These are phyloP conservation scores for Myotis brandtii DNA, from an alignment of 2,113 vertebrate genomes.

Conservation along the genomic window DNA sequence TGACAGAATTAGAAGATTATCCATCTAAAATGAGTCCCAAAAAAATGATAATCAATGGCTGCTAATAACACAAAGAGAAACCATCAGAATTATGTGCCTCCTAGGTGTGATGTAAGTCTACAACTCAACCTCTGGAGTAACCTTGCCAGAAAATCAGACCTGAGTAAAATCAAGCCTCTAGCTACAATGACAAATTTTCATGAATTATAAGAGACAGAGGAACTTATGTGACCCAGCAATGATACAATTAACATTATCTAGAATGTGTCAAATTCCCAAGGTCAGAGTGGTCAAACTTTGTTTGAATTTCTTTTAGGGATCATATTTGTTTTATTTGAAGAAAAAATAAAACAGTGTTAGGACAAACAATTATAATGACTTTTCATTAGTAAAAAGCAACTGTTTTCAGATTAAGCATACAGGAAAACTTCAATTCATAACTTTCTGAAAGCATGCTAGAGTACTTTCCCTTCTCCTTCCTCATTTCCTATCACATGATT, in stretches of 20 bases:
- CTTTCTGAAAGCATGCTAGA: neutral
- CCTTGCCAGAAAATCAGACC: neutral
- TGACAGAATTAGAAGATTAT: neutral
- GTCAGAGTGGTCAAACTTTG: neutral
- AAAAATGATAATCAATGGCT: neutral
- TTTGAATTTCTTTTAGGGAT: constrained; percentile 1
- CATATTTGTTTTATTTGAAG: neutral
- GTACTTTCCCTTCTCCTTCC: neutral
- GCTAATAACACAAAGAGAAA: neutral
- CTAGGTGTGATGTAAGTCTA: neutral
- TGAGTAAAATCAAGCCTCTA: neutral
- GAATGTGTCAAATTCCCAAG: neutral
- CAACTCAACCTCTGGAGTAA: neutral
- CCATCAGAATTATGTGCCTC: neutral
- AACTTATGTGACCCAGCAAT: neutral
- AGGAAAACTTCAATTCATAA: constrained; percentile 51
- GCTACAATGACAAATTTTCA: neutral
- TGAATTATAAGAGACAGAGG: neutral
- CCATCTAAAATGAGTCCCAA: neutral
- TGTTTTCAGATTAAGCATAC: constrained; percentile 10
- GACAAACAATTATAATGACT: neutral
- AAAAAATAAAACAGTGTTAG: neutral
- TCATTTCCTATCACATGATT: constrained; percentile 24
- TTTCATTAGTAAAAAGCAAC: neutral
- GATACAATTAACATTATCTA: neutral